These are phyloP conservation scores for Cladopsammia gracilis DNA, from an alignment of 64 coral and sea anemone genomes.

Conservation along the genomic window DNA sequence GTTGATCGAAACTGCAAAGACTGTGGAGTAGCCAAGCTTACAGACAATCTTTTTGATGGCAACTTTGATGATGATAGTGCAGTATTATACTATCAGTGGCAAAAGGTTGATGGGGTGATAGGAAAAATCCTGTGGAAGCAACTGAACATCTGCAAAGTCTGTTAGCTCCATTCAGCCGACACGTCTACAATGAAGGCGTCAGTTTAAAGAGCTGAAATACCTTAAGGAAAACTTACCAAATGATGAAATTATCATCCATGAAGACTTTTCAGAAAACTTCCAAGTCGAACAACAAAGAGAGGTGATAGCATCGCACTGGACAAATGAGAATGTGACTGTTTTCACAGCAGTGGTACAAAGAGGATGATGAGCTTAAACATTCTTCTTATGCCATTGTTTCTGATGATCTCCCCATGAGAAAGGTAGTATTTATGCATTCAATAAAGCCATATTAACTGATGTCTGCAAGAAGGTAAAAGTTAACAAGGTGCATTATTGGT, in stretches of 20 bases:
- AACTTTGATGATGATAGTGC: neutral
- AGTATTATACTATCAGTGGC: slow-evolving; percentile 40
- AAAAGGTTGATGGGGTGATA: neutral
- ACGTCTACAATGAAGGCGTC: slow-evolving; percentile 45
- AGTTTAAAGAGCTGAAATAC: slow-evolving; percentile 34
- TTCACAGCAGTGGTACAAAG: slow-evolving; percentile 50
- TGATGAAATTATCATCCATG: slow-evolving; percentile 58
- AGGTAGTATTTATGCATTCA: slow-evolving; percentile 45
- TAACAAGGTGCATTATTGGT: slow-evolving; percentile 52
- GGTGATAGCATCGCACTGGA: slow-evolving; percentile 43
- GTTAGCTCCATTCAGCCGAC: slow-evolving; percentile 33
- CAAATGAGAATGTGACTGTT: slow-evolving; percentile 25
- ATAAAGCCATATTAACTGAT: neutral
- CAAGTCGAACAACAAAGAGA: slow-evolving; percentile 42
- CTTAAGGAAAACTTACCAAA: slow-evolving; percentile 17
- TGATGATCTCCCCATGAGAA: slow-evolving; percentile 31
- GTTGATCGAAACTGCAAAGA: neutral
- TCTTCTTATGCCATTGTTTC: slow-evolving; percentile 40
- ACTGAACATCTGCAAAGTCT: slow-evolving; percentile 19
- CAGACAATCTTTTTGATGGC: neutral
- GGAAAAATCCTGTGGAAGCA: neutral
- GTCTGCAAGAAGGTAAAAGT: neutral
- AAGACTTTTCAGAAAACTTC: slow-evolving; percentile 61
- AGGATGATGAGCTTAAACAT: slow-evolving; percentile 23
- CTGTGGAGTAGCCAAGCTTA: neutral